phyloP scores from a whole-genome alignment of 2,113 vertebrate species.

The Excalfactoria chinensis region DNA sequence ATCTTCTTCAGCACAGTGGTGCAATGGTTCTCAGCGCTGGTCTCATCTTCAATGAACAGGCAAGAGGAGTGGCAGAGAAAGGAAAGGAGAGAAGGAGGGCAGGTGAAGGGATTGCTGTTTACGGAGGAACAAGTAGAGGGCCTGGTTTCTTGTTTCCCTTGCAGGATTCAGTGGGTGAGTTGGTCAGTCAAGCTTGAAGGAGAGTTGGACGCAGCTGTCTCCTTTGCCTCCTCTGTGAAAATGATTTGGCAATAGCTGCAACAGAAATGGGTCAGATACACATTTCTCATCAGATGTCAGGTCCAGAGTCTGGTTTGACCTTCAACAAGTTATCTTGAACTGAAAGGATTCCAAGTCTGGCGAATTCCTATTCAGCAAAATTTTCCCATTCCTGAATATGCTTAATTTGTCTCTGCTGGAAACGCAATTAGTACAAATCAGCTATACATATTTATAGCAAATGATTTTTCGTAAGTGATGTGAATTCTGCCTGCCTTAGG shows the following conservation, averaged over 20 bases:
- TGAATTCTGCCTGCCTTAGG: neutral
- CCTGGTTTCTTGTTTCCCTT: neutral
- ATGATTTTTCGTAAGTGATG: neutral
- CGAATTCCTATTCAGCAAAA: neutral
- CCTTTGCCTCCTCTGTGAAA: slow-evolving; percentile 30
- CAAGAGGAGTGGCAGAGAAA: neutral
- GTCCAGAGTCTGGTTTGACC: neutral
- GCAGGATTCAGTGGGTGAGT: neutral
- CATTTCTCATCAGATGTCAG: neutral
- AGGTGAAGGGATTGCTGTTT: neutral
- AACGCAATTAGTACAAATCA: neutral
- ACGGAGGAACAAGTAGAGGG: neutral
- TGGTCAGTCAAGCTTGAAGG: slow-evolving; percentile 47
- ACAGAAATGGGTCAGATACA: neutral
- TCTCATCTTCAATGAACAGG: neutral
- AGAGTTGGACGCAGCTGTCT: neutral
- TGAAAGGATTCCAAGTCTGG: neutral
- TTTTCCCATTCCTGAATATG: neutral
- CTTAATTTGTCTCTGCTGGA: neutral
- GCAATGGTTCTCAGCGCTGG: neutral
- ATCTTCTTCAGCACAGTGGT: neutral
- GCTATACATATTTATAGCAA: neutral
- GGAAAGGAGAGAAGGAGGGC: neutral
- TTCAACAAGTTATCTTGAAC: neutral
- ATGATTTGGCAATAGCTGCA: neutral